Base-by-base conservation (phyloP, 2,888 invertebrate species). In the Philaethria dido region DNA sequence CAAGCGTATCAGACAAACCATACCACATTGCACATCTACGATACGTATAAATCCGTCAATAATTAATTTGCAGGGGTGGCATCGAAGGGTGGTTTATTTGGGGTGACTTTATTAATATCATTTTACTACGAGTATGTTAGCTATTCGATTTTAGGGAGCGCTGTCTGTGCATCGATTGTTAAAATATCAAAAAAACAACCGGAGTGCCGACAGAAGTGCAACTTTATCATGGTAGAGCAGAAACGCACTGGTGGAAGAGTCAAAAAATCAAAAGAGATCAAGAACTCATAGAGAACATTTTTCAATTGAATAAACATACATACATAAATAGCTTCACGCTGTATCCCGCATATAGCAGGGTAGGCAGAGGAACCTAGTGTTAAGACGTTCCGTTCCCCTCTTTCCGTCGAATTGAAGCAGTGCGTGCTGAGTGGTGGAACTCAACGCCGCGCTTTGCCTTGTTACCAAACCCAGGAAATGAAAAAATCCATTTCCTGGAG, bases 11-110 rank as follows among this genome's bases (percentile, higher is more conserved):
- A 59, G 44, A 54, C 59, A 18, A 55, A 47, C 16, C 20, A 20
- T 42, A 22, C 13, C 47, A 22, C 39, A 20, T 9, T 44, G 42
- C 25, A 52, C 33, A 45, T 63, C 36, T 42, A 20, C 63, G 20
- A 62, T 54, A 66, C 60, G 50, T 42, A 63, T 61, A 64, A 63
- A 64, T 66, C 62, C 62, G 62, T 70, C 69, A 70, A 70, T 70
- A 70, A 64, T 57, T 61, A 64, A 68, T 62, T 42, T 52, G 59
- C 45, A 50, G 59, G 59, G 67, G 70, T 60, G 59, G 63, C 54
- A 47, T 36, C 29, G 64, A 9, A 54, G 69, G 66, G 59, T 54
- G 62, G 47, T 29, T 44, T 67, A 59, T 62, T 67, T 64, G 61
- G 66, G 69, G 69, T 66, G 66, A 45, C 39, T 45, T 62, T 33